These are phyloP conservation scores for Lucilia cuprina DNA, from an alignment of 1,140 invertebrate species.

Conservation along the genomic window DNA sequence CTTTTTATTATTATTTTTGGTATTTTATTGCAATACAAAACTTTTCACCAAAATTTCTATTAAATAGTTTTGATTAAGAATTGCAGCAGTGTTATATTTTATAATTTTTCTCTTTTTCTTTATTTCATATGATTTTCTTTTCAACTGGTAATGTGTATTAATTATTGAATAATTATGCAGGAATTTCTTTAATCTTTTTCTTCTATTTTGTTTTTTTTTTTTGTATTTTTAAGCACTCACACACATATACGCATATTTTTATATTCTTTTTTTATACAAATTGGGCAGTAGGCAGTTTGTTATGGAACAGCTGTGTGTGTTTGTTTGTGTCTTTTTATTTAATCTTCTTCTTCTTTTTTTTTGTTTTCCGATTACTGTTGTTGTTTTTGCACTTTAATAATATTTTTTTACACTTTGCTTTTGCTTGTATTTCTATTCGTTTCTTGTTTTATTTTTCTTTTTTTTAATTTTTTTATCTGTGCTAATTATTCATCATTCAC, in stretches of 20 bases:
- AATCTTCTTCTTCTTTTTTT: too few species aligned
- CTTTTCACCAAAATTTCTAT: neutral
- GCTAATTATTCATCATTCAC: conserved; percentile 33
- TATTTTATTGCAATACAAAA: neutral
- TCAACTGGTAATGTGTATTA: neutral
- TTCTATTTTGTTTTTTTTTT: neutral
- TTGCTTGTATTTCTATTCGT: neutral
- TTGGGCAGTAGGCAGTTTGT: conserved; percentile 7
- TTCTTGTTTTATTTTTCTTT: neutral
- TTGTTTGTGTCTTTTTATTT: neutral
- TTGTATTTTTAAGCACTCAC: neutral
- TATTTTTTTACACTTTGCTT: conserved; percentile 13
- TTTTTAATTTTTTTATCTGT: conserved; percentile 6
- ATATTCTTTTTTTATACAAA: neutral
- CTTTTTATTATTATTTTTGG: neutral
- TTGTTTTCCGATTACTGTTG: neutral
- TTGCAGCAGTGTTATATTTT: neutral
- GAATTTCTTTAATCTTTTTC: neutral
- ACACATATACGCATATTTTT: neutral
- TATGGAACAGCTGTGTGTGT: conserved; percentile 15
- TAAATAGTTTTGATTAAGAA: conserved; percentile 3
- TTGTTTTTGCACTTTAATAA: too few species aligned
- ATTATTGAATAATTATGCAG: neutral
- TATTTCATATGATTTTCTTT: neutral
- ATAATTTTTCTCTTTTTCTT: too few species aligned